These are phyloP conservation scores for Dascyllus trimaculatus DNA, from an alignment of 2,113 vertebrate genomes.

Conservation along the genomic window DNA sequence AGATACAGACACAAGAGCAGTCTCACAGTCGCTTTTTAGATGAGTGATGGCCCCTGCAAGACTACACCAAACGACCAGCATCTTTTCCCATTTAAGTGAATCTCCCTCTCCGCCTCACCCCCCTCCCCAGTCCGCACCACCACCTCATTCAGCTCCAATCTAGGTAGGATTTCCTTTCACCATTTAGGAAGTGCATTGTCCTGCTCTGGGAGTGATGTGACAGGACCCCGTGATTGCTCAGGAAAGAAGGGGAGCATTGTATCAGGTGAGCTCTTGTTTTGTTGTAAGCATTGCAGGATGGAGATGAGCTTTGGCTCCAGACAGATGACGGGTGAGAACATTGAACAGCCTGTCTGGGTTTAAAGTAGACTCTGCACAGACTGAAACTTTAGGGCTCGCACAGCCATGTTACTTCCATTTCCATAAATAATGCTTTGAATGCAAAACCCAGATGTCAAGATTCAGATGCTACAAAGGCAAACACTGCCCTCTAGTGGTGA, in stretches of 20 bases:
- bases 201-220: conserved; percentile 76
- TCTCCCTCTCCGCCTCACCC: conserved; percentile 23
- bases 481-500: conserved; percentile 62
- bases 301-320: conserved; percentile 66
- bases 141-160: conserved; percentile 75
- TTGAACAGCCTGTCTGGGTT: not conserved
- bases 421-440: not conserved
- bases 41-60: conserved; percentile 77
- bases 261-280: conserved; percentile 63
- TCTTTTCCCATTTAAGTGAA: conserved; percentile 73
- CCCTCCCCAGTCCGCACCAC: conserved; percentile 38
- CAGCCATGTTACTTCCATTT: not conserved
- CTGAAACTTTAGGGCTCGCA: not conserved
- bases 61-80: conserved; percentile 69
- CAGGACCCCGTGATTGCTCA: conserved; percentile 67
- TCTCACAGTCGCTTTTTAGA: conserved; percentile 60
- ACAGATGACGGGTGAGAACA: conserved; percentile 15
- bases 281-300: conserved; percentile 45
- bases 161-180: conserved; percentile 81
- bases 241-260: conserved; percentile 79
- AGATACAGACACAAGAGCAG: conserved; percentile 65
- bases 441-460: not conserved
- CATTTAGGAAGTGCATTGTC: conserved; percentile 80
- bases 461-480: not conserved
- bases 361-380: conserved; percentile 1